A percentile compares a stretch with the other conserved stretches of the same genome.
These are phyloP conservation scores for Ichneumoninae sp. DNA, from an alignment of 2,888 invertebrate genomes.

Conservation along the genomic window DNA sequence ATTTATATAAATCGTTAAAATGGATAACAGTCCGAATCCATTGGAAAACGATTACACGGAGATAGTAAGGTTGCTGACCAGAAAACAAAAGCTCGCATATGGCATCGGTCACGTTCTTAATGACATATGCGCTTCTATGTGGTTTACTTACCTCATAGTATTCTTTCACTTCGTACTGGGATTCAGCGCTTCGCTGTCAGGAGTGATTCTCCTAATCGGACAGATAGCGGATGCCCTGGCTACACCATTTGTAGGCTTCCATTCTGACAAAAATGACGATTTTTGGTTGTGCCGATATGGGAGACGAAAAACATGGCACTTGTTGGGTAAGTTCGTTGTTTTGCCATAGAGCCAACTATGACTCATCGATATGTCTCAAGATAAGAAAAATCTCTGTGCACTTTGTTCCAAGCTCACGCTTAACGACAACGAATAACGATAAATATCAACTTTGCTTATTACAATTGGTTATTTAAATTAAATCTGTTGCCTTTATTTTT, in stretches of 20 bases:
- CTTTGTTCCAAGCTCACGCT: no score
- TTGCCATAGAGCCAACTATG: background rate
- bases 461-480: background rate
- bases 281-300: constrained; percentile 90
- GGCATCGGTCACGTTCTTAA: constrained; percentile 95
- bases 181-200: constrained; percentile 84
- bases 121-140: constrained; percentile 96
- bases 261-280: constrained; percentile 91
- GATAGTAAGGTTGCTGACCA: constrained; percentile 84
- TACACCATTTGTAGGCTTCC: constrained; percentile 94
- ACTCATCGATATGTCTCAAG: background rate
- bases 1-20: constrained; percentile 54
- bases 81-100: constrained; percentile 86
- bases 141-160: constrained; percentile 96
- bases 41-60: constrained; percentile 84
- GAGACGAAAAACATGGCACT: constrained; percentile 94
- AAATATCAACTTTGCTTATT: no score
- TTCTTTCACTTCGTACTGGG: constrained; percentile 89
- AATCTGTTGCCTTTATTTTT: constrained; percentile 66
- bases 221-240: constrained; percentile 94
- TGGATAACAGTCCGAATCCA: constrained; percentile 73
- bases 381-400: no score
- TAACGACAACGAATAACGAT: no score
- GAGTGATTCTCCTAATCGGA: constrained; percentile 91
- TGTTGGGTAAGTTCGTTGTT: constrained; percentile 89